These are phyloP conservation scores for Platysteira castanea DNA, from an alignment of 2,113 vertebrate genomes.

Conservation along the genomic window DNA sequence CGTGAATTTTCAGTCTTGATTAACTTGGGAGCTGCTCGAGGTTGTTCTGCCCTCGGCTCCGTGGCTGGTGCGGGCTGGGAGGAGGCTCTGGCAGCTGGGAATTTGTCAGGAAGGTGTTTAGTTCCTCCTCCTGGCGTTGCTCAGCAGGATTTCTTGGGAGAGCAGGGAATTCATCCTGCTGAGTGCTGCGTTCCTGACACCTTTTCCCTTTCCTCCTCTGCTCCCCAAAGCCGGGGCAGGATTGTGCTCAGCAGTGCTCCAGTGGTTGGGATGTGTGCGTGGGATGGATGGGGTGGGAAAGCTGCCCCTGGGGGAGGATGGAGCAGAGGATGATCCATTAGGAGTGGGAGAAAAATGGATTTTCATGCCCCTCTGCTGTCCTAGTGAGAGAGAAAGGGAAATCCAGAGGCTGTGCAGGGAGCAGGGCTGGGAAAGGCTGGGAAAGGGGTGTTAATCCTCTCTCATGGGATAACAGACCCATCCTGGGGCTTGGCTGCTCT, in stretches of 20 bases:
- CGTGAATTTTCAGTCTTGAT: background rate
- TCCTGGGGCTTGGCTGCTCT: background rate
- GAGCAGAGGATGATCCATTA: background rate
- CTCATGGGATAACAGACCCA: background rate
- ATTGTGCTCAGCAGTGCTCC: background rate
- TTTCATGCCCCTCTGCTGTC: background rate
- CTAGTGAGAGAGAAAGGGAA: background rate
- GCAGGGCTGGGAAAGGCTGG: background rate
- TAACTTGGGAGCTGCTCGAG: background rate
- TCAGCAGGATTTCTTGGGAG: background rate
- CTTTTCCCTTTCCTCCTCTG: background rate
- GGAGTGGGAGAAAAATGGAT: background rate
- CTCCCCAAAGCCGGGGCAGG: background rate
- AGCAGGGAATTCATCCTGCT: background rate
- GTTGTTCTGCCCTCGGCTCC: background rate
- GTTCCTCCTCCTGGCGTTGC: background rate
- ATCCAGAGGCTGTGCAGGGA: background rate
- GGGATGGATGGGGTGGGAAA: background rate
- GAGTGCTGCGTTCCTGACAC: background rate
- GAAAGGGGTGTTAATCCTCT: background rate
- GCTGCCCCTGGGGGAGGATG: background rate
- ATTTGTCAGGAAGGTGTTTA: background rate
- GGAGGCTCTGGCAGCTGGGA: background rate
- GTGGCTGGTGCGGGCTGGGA: background rate
- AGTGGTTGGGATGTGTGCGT: accelerated